Base-by-base conservation (phyloP, 2,797 vertebrate species). In the Melanotaenia parkinsoni region DNA sequence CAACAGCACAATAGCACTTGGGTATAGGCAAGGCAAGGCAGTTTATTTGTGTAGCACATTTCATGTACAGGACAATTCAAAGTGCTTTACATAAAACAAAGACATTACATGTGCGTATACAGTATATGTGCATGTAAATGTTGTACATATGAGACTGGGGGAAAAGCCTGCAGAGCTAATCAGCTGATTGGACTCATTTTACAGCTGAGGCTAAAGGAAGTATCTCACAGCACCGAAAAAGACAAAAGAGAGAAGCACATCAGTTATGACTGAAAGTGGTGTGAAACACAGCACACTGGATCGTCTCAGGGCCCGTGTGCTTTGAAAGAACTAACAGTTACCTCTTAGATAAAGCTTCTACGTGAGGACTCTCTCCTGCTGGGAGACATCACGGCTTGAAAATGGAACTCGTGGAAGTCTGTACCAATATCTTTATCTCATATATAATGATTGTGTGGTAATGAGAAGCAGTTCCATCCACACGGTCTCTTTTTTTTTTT, bases 181-280 rank as follows among this genome's bases (percentile, higher is more conserved):
- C 79, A 88, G 82, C 81, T 86, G 82, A 85, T 86, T 82, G 57
- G 85, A 90, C 84, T 91, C 84, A 86, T 89, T 93, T 91, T 91
- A 92, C 81, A 86, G 79, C 60, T 60, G 57, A 74, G 69, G 81
- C 78, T 47, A 68, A 76, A 60, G 50, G 69, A 81, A 61, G 68
- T 43, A 66, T 78, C 72, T 81, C n/a, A 11, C 65, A 75, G 68
- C 69, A 33, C 35, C 58, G 72, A 58, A 20, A 73, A 84, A 76
- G 53, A 74, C 66, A 81, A 74, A 85, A 73, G 77, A 62, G 68
- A 78, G 54, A 81, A 30, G 30, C 30, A 30, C 4, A 30, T 30
- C 30, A 30, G 30, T 30, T 30, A 30, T 30, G 30, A 5, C 2
- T 30, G 30, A 30, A 30, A 5, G 30, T 5, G 3, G 30, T 30